These are phyloP conservation scores for Hetaerina titia DNA, from an alignment of 2,888 invertebrate species.

Conservation along the genomic window DNA sequence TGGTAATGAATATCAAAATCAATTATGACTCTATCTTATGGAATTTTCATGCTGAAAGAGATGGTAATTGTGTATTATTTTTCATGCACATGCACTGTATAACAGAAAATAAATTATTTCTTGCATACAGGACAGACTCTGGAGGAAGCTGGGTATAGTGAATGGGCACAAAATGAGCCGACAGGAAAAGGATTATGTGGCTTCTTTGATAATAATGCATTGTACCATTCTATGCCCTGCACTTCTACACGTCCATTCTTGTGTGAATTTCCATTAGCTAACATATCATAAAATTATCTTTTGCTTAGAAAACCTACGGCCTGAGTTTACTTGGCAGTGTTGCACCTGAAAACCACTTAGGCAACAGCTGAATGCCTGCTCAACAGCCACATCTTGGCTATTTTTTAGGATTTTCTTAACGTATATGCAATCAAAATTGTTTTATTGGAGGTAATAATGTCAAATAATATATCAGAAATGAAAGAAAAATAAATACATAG, in stretches of 20 bases:
- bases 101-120: background rate
- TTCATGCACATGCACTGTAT: background rate
- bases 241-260: background rate
- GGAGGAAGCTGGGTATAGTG: background rate
- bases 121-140: background rate
- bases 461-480: too few species aligned
- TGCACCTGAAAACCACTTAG: too few species aligned
- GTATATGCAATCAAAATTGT: too few species aligned
- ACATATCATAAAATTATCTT: too few species aligned
- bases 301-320: too few species aligned
- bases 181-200: background rate
- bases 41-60: background rate
- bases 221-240: background rate
- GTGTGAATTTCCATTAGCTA: background rate
- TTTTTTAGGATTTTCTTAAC: too few species aligned
- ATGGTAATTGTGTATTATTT: background rate
- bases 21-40: background rate
- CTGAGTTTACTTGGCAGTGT: too few species aligned
- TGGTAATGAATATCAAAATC: too few species aligned
- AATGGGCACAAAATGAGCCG: constrained; percentile 6
- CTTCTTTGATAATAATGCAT: constrained; percentile 6
- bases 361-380: too few species aligned
- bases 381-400: too few species aligned
- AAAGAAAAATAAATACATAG: too few species aligned
- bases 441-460: too few species aligned